These are phyloP conservation scores for Aurelia aurita DNA, from an alignment of 30 jellyfish, hydroid and myxozoan species.

Conservation along the genomic window DNA sequence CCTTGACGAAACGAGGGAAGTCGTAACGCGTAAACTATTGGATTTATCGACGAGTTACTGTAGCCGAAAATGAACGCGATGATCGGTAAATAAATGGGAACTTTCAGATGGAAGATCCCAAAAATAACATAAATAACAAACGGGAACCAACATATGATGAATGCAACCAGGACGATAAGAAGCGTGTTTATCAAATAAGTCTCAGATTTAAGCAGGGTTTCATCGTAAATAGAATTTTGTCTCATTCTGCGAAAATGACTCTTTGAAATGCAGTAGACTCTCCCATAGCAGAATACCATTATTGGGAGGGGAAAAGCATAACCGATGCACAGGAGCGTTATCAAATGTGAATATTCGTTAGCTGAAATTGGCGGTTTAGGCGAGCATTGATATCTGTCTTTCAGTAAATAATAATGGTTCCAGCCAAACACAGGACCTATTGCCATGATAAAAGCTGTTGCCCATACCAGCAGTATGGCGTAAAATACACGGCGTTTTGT, in stretches of 20 bases:
- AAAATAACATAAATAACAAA: constrained; percentile 30
- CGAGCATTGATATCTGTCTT: constrained; percentile 74
- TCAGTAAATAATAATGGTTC: constrained; percentile 58
- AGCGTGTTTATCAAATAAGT: constrained; percentile 57
- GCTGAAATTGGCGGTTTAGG: constrained; percentile 31
- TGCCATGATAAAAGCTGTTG: constrained; percentile 57
- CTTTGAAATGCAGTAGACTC: constrained; percentile 53
- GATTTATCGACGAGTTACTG: constrained; percentile 69
- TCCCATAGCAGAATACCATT: constrained; percentile 64
- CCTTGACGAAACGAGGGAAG: constrained; percentile 67
- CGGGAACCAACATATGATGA: constrained; percentile 69
- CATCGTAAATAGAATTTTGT: constrained; percentile 18
- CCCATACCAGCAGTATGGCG: constrained; percentile 50
- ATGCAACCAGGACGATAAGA: constrained; percentile 47
- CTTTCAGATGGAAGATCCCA: constrained; percentile 9
- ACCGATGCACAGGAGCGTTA: constrained; percentile 51
- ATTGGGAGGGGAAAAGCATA: constrained; percentile 47
- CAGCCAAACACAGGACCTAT: constrained; percentile 87
- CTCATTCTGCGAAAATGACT: constrained; percentile 60
- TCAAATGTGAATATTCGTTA: constrained; percentile 28
- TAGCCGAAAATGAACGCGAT: constrained; percentile 74
- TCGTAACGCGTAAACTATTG: constrained; percentile 73
- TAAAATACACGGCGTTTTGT: constrained; percentile 21
- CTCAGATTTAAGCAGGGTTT: constrained; percentile 38
- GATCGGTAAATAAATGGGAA: constrained; percentile 57